Evolutionary conservation across 92 coral and sea anemone species (phyloP).

Genomic region (Umimayanthus chanpuru): DNA sequence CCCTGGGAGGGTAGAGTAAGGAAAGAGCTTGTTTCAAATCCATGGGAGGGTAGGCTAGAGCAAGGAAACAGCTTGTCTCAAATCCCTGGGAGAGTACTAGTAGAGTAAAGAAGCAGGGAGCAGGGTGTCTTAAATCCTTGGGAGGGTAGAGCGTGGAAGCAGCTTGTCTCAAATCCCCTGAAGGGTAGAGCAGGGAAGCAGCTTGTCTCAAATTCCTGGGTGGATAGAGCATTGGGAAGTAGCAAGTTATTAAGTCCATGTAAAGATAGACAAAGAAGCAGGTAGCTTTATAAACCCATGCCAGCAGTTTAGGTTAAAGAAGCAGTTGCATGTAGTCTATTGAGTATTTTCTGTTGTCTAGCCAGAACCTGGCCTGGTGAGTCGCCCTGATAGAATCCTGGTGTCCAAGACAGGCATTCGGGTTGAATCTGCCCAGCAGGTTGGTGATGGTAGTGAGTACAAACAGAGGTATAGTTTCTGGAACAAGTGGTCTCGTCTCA

Average conservation of each 20-base stretch:
- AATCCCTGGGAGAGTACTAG: neutral
- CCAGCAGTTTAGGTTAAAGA: no score
- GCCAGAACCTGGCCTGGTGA: slow-evolving; percentile 93
- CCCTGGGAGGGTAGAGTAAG: neutral
- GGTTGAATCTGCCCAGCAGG: slow-evolving; percentile 61
- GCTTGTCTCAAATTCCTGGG: neutral
- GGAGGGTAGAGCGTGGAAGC: neutral
- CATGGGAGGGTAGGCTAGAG: neutral
- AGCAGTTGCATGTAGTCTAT: neutral
- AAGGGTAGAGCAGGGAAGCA: no score
- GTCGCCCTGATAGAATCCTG: slow-evolving; percentile 92
- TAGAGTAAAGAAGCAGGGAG: neutral
- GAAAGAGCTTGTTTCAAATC: neutral
- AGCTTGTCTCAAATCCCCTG: no score
- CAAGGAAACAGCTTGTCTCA: neutral
- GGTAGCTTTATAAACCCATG: no score
- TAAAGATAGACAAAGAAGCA: no score
- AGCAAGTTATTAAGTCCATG: no score
- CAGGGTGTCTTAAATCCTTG: neutral
- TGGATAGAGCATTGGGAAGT: neutral
- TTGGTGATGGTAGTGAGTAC: slow-evolving; percentile 82
- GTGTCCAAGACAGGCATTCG: slow-evolving; percentile 77
- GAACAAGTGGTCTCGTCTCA: slow-evolving; percentile 76
- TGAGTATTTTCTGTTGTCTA: slow-evolving; percentile 17
- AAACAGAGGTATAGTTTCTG: slow-evolving; percentile 74